Evolutionary conservation across 2,888 invertebrate species (phyloP).

Genomic region (Thereva nobilitata): DNA sequence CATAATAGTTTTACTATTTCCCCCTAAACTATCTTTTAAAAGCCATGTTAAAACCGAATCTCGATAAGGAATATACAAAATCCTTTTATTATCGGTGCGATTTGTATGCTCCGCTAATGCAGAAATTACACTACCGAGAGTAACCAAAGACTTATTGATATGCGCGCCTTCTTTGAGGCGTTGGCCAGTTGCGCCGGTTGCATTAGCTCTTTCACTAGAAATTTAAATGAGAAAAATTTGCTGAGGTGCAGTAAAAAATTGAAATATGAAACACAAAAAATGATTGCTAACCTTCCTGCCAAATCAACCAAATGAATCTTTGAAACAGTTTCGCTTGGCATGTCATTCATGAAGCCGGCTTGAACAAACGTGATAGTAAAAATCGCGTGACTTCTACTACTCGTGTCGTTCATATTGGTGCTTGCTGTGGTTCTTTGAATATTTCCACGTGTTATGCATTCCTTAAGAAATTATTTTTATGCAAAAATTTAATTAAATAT

Average conservation of each 20-base stretch:
- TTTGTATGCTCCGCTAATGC: conserved; percentile 72
- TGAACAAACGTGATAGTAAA: conserved; percentile 90
- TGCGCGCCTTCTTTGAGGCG: conserved; percentile 87
- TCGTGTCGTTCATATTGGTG: conserved; percentile 91
- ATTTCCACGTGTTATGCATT: conserved; percentile 79
- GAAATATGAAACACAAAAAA: conserved; percentile 11
- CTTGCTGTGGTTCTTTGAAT: conserved; percentile 82
- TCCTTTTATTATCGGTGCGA: conserved; percentile 61
- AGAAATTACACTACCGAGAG: conserved; percentile 85
- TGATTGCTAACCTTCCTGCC: conserved; percentile 72
- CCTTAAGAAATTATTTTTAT: conserved; percentile 59
- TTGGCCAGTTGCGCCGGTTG: conserved; percentile 89
- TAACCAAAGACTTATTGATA: conserved; percentile 88
- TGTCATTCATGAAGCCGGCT: conserved; percentile 82
- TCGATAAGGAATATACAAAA: conserved; percentile 81
- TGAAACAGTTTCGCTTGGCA: conserved; percentile 87
- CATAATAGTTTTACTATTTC: conserved; percentile 91
- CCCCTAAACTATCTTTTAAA: conserved; percentile 84
- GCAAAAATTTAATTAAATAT: conserved; percentile 4
- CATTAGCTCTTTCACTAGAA: conserved; percentile 80
- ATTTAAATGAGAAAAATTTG: conserved; percentile 19
- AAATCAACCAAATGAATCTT: conserved; percentile 89
- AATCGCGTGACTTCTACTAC: conserved; percentile 88
- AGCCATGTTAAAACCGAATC: conserved; percentile 89
- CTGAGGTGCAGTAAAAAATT: background rate